Conservation (phyloP, 92 coral and sea anemone species). For the Blastomussa wellsi region DNA sequence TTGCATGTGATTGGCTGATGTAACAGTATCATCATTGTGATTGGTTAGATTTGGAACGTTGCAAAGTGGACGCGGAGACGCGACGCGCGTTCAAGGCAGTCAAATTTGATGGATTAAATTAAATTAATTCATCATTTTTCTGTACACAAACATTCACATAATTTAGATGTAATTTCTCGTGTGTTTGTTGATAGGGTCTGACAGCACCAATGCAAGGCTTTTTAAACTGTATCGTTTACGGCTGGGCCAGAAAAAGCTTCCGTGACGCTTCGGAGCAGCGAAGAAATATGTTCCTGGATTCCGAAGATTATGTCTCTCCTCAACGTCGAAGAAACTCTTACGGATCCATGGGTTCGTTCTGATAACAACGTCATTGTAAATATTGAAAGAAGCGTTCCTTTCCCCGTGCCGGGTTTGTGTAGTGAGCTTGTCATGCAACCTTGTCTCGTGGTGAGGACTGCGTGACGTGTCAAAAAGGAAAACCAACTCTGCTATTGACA, state of each 20-base stretch:
- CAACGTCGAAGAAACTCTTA: not conserved
- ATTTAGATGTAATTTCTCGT: not conserved
- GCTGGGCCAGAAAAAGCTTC: slow-evolving; percentile 92
- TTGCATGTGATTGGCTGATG: not conserved
- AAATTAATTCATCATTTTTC: not conserved
- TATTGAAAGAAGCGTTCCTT: not conserved
- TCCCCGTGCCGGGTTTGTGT: not conserved
- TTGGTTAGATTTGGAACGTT: not conserved
- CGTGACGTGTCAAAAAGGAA: not conserved
- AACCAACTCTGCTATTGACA: too few relatives aligned
- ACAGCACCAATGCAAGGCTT: slow-evolving; percentile 98
- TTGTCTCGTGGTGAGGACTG: not conserved
- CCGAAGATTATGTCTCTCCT: not conserved
- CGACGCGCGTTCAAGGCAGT: not conserved
- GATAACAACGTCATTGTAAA: not conserved
- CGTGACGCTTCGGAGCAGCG: slow-evolving; percentile 66
- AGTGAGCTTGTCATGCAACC: not conserved
- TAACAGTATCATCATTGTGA: not conserved
- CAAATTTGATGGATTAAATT: too few relatives aligned
- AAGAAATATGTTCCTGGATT: slow-evolving; percentile 36
- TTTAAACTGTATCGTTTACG: slow-evolving; percentile 90
- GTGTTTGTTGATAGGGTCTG: slow-evolving; percentile 63
- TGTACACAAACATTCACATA: not conserved
- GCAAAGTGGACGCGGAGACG: too few relatives aligned
- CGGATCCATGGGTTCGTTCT: slow-evolving; percentile 10